These are phyloP conservation scores for Sipha maydis DNA, from an alignment of 2,888 invertebrate genomes.

Conservation along the genomic window DNA sequence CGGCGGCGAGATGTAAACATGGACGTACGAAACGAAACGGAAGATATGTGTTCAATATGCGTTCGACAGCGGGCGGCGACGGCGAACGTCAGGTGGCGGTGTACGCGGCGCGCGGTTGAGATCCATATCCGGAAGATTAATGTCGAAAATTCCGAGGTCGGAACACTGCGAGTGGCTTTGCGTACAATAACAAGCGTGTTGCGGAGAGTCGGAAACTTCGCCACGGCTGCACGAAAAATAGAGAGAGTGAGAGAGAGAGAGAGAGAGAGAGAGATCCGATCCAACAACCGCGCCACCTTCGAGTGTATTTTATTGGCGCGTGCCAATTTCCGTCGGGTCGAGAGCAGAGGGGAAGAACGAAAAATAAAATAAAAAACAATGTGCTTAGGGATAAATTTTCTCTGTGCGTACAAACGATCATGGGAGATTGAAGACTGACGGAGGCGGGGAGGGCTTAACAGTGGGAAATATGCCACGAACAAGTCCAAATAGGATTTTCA, in stretches of 20 bases:
- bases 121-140: conserved; percentile 53
- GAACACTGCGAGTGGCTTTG: conserved; percentile 19
- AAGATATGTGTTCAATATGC: conserved; percentile 46
- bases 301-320: conserved; percentile 14
- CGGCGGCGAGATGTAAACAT: not conserved
- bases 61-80: conserved; percentile 46
- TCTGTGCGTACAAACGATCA: not conserved
- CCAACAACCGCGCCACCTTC: no score
- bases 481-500: conserved; percentile 37
- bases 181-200: not conserved
- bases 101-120: not conserved
- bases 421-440: not conserved
- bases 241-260: no score
- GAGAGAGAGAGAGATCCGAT: no score
- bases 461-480: conserved; percentile 38
- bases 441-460: not conserved
- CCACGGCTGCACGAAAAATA: not conserved
- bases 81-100: not conserved
- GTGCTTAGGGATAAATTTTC: not conserved
- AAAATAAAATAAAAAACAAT: not conserved
- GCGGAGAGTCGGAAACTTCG: not conserved
- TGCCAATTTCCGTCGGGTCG: conserved; percentile 10
- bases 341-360: no score
- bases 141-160: conserved; percentile 23
- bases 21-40: conserved; percentile 29